Base-by-base conservation (phyloP, 2,888 invertebrate genomes). In the Watsonalla cultraria region DNA sequence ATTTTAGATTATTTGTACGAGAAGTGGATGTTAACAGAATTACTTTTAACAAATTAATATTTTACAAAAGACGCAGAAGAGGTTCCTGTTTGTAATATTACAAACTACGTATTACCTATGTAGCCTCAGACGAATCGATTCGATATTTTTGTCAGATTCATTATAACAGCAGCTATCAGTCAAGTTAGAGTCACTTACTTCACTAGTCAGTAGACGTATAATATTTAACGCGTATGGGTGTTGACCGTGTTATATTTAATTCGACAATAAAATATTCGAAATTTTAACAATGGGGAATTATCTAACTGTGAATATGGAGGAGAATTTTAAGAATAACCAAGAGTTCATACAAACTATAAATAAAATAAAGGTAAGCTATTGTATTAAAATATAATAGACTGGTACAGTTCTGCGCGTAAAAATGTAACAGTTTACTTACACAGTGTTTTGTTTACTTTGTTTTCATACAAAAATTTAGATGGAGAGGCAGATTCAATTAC, bases 401-500 rank as follows among this genome's bases (percentile, higher is more conserved):
- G n/a, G 47, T 24, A 47, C 34, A 48, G 14, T 37, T 47, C 5
- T 24, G 24, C 33, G 14, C 37, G 7, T 53, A 49, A 50, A n/a
- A 24, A 24, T 24, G 24, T 24, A 24, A 24, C 24, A 24, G 24
- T 24, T 24, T 24, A 24, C 24, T 24, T 24, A 24, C 24, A 24
- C 24, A 24, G 24, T 24, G 24, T 51, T 7, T 0, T 13, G 14
- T 54, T 50, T 39, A 14, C 34, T 9, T 33, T 55, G 35, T 51
- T 52, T 52, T 48, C 39, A 24, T 42, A 45, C n/a, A 8, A 46
- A 11, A 34, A 15, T 39, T 24, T 55, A 94, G 96, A 92, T 95
- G 91, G 96, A 96, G 74, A 90, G 96, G 57, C 95, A 96, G 86
- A 93, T 96, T 62, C 95, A 96, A 74, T 92, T 96, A 91, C 94